Evolutionary conservation across 2,797 vertebrate genomes (phyloP).

Genomic region (Neosilurus mollespiculum): DNA sequence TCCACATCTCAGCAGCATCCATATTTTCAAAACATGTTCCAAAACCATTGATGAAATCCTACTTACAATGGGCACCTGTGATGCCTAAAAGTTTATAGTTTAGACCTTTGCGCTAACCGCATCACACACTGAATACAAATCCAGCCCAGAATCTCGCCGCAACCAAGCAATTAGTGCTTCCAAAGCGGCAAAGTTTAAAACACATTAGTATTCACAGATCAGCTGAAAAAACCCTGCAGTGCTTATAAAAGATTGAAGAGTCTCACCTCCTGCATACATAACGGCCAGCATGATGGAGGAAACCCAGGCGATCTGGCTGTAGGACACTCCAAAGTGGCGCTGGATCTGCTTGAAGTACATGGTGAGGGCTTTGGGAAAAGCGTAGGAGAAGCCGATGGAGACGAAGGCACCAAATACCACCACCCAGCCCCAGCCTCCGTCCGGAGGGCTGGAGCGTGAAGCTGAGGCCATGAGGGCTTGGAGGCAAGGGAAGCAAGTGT

Average conservation of each 20-base stretch:
- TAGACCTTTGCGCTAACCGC: background rate
- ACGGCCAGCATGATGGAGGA: slow-evolving; percentile 80
- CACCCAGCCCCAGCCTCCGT: slow-evolving; percentile 80
- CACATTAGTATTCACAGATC: slow-evolving; percentile 17
- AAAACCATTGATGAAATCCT: background rate
- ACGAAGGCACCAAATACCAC: slow-evolving; percentile 77
- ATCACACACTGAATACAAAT: slow-evolving; percentile 18
- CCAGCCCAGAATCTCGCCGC: background rate
- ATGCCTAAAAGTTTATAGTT: background rate
- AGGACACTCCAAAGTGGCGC: slow-evolving; percentile 73
- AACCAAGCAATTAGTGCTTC: slow-evolving; percentile 11
- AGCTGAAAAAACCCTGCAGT: background rate
- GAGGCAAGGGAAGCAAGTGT: background rate
- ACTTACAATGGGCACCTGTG: background rate
- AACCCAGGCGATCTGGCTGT: slow-evolving; percentile 76
- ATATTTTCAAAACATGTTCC: no score
- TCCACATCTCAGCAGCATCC: background rate
- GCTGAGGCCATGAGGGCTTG: slow-evolving; percentile 65
- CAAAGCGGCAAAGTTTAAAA: slow-evolving; percentile 10
- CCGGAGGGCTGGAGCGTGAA: slow-evolving; percentile 60
- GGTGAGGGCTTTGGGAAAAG: slow-evolving; percentile 79
- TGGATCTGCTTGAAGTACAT: slow-evolving; percentile 84
- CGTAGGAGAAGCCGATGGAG: slow-evolving; percentile 80
- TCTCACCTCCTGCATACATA: slow-evolving; percentile 79
- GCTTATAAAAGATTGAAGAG: slow-evolving; percentile 23